Base-by-base conservation (phyloP, 2,888 invertebrate species). In the Dryococelus australis region DNA sequence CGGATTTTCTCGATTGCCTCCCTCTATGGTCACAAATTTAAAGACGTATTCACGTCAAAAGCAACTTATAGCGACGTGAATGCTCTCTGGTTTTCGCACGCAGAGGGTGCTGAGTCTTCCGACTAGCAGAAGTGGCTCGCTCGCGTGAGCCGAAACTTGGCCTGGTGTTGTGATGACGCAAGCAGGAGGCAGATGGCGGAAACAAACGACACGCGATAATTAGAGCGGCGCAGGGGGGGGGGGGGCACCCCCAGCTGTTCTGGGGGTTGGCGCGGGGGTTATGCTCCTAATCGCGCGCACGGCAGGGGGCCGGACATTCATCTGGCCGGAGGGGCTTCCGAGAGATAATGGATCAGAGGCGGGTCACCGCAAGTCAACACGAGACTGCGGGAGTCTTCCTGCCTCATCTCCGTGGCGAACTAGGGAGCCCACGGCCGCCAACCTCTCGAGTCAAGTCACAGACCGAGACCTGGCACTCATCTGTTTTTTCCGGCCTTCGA, bases 131-230 rank as follows among this genome's bases (percentile, higher is more conserved):
- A 47, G 47, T 13, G 47, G 8, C 47, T 47, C 65, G 8, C 47
- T 47, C 65, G 65, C 65, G 65, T 65, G 65, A 20, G 65, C 1
- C 10, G 65, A 35, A 35, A 35, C 35, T 35, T 35, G 2, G 35
- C 35, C 35, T 35, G 20, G 65, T 65, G 65, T 13, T 47, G 65
- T 65, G 47, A 47, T 47, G 47, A 47, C 47, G 47, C 47, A 47
- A 65, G 65, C n/a, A 9, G 65, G n/a, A 20, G 65, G 65, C 65
- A 65, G 65, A 65, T 65, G 65, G 65, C n/a, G 65, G 65, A 65
- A 65, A 65, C 65, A 65, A 65, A n/a, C 65, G 65, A 65, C 65
- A 65, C 65, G 65, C 65, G 65, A 65, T 65, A 65, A 65, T 65
- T 65, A 65, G 65, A 65, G 65, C 65, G 47, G 65, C 65, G 47